Base-by-base conservation (phyloP, 1,140 invertebrate species). In the Cyrtorhinus lividipennis region DNA sequence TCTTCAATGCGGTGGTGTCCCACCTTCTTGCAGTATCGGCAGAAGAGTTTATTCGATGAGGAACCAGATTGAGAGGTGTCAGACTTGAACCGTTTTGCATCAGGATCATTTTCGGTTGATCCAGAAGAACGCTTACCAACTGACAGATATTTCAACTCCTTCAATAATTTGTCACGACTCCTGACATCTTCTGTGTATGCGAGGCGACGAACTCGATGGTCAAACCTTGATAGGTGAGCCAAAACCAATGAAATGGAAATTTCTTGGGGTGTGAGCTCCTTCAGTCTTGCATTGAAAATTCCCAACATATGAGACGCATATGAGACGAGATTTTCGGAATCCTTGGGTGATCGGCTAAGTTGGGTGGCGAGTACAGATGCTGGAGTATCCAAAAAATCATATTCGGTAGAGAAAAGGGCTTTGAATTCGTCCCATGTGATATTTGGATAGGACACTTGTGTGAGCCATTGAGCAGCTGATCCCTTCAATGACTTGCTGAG, bases 381-480 rank as follows among this genome's bases (percentile, higher is more conserved):
- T 12, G 63, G 58, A 38, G 63, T 66, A n/a, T 62, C 63, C 18
- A 56, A 12, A 2, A 25, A 24, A 24, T 60, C 62, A 44, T 24
- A 66, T 56, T 44, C 62, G 13, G 62, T 20, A 15, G 46, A 10
- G n/a, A 66, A 66, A 24, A 64, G 20, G 44, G 45, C 61, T 60
- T 64, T 66, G 24, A 65, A 64, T 48, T 66, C 30, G 44, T 18
- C 24, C 65, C 65, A 66, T n/a, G 57, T 65, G 13, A 66, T 60
- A 10, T 53, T 27, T 2, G 59, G 30, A 20, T 38, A 62, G 13
- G 57, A 25, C 2, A 65, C 48, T 24, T 62, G 58, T 18, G 63
- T 12, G 15, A 65, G 27, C 63, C 63, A 65, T 2, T 26, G 26
- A 8, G 66, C 61, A 5, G 63, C 66, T 5, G 58, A 46, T 46